phyloP scores from a whole-genome alignment of 37 sponge, comb jelly and placozoan species.

The Aphrocallistes beatrix region DNA sequence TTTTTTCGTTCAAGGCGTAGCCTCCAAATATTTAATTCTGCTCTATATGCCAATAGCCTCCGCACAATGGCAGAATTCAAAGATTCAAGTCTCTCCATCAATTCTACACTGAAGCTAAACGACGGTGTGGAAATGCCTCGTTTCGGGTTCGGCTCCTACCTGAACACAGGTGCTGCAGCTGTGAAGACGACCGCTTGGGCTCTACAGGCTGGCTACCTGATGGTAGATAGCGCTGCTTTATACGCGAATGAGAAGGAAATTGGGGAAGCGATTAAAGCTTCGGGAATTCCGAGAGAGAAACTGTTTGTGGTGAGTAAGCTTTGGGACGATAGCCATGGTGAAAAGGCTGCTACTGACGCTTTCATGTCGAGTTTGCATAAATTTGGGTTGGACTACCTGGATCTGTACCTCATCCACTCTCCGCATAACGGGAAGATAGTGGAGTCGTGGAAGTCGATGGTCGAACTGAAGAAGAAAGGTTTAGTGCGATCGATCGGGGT shows the following conservation, averaged over 20 bases:
- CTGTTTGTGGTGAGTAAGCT: slow-evolving; percentile 52
- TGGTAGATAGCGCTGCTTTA: slow-evolving; percentile 52
- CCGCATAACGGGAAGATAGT: slow-evolving; percentile 44
- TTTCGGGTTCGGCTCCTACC: not conserved
- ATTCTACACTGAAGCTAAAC: not conserved
- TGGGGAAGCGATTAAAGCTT: slow-evolving; percentile 35
- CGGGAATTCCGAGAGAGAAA: slow-evolving; percentile 60
- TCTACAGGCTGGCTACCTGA: slow-evolving; percentile 48
- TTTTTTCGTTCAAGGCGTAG: too few species aligned
- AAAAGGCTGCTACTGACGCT: not conserved
- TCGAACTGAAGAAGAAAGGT: slow-evolving; percentile 47
- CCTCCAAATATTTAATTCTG: too few species aligned
- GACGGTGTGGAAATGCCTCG: not conserved
- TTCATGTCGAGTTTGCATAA: slow-evolving; percentile 22
- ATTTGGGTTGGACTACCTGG: slow-evolving; percentile 47
- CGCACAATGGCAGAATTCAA: too few species aligned
- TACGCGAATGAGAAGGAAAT: slow-evolving; percentile 55
- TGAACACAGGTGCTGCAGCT: not conserved
- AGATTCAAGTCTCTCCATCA: not conserved
- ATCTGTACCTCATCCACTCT: slow-evolving; percentile 61
- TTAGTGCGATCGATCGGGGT: slow-evolving; percentile 62
- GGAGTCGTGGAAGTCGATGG: slow-evolving; percentile 59
- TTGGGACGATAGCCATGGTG: not conserved
- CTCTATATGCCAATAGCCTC: too few species aligned
- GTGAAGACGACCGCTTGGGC: not conserved